Percentiles rank a stretch among this genome's conserved stretches.
phyloP scores from a whole-genome alignment of 2,797 vertebrate genomes.

The Ctenochaetus hawaiiensis region DNA sequence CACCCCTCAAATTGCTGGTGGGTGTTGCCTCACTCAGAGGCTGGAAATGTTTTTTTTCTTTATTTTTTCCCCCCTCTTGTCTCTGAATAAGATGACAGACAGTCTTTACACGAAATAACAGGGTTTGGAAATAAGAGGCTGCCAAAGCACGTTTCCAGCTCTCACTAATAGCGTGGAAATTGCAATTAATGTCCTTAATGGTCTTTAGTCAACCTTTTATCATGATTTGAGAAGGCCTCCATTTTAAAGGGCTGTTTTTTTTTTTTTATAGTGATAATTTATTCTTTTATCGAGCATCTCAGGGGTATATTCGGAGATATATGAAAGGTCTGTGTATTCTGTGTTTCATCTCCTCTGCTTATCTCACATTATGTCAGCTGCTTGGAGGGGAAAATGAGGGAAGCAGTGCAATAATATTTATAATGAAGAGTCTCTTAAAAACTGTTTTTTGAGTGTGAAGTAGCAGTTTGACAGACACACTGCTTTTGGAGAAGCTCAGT shows the following conservation, averaged over 20 bases:
- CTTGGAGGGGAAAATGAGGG: constrained; percentile 35
- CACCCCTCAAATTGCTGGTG: constrained; percentile 94
- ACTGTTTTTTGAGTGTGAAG: constrained; percentile 35
- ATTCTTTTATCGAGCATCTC: constrained; percentile 89
- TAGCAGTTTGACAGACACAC: constrained; percentile 7
- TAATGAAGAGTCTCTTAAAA: constrained; percentile 55
- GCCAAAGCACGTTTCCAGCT: constrained; percentile 91
- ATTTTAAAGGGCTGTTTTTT: constrained; percentile 85
- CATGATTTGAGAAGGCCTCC: constrained; percentile 87
- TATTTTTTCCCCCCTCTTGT: constrained; percentile 64
- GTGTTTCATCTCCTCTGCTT: constrained; percentile 65
- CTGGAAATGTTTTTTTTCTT: constrained; percentile 87
- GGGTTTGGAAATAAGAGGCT: constrained; percentile 98
- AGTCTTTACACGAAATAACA: constrained; percentile 97
- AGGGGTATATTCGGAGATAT: constrained; percentile 75
- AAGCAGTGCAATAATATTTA: constrained; percentile 47
- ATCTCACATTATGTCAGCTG: constrained; percentile 60
- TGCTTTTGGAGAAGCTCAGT: not conserved
- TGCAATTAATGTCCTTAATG: constrained; percentile 97
- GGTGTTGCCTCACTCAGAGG: constrained; percentile 92
- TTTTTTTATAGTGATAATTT: constrained; percentile 89
- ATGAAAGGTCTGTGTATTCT: constrained; percentile 72
- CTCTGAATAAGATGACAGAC: constrained; percentile 94
- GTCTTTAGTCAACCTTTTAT: constrained; percentile 95
- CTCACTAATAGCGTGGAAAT: constrained; percentile 94